These are phyloP conservation scores for Corvus hawaiiensis DNA, from an alignment of 2,113 vertebrate genomes.

Conservation along the genomic window DNA sequence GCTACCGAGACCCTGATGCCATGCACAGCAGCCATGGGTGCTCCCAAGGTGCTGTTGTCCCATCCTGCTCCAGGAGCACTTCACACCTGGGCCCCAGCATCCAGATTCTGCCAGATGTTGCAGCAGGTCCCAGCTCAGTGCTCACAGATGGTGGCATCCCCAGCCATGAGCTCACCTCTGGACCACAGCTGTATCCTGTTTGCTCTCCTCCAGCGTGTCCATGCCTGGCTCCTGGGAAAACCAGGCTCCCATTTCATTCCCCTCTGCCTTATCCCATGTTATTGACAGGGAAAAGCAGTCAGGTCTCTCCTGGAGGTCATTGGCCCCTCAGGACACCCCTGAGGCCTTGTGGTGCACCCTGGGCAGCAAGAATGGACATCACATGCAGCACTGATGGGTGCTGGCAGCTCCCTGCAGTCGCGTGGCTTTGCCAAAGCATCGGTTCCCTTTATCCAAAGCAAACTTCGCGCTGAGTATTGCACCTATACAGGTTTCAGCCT, in stretches of 20 bases:
- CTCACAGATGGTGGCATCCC: background rate
- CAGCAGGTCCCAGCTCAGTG: background rate
- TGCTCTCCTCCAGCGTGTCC: background rate
- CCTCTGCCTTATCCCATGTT: background rate
- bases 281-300: background rate
- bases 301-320: background rate
- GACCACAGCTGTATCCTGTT: fast-evolving
- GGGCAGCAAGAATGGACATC: fast-evolving
- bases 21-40: fast-evolving
- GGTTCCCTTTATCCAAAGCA: background rate
- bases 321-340: fast-evolving
- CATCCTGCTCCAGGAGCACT: background rate
- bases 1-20: background rate
- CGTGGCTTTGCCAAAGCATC: background rate
- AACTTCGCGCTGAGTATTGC: background rate
- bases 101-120: background rate
- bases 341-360: background rate
- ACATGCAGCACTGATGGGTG: background rate
- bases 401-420: background rate
- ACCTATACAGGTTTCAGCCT: background rate
- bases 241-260: background rate
- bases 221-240: background rate
- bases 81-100: background rate
- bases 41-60: background rate
- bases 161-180: background rate